These are phyloP conservation scores for Pseudorhombus dupliciocellatus DNA, from an alignment of 2,113 vertebrate species.

Conservation along the genomic window DNA sequence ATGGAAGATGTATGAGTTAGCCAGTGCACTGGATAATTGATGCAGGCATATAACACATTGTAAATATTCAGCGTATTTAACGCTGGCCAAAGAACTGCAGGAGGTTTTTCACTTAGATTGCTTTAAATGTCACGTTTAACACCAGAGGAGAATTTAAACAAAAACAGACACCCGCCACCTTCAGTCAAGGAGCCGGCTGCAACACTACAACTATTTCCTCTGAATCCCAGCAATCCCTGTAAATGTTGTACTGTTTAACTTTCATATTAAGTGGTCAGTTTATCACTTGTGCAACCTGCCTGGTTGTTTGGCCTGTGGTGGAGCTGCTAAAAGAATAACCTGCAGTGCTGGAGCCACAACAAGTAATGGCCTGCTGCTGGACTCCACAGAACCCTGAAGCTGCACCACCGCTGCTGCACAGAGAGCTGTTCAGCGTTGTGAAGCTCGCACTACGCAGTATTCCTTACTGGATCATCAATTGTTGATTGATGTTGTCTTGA, in stretches of 20 bases:
- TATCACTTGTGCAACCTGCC: no score
- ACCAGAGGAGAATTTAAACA: neutral
- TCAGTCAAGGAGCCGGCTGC: constrained; percentile 4
- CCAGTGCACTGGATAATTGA: constrained; percentile 3
- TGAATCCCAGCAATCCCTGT: constrained; percentile 12
- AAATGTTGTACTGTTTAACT: constrained; percentile 11
- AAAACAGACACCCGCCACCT: neutral
- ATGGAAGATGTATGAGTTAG: neutral
- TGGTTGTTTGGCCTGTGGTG: no score
- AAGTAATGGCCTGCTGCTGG: no score
- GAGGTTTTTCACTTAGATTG: neutral
- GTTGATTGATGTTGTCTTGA: neutral
- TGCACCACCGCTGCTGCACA: neutral
- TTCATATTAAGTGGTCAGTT: no score
- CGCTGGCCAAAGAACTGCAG: neutral
- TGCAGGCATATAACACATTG: neutral
- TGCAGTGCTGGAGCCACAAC: no score
- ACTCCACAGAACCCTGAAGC: no score
- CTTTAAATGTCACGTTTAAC: neutral
- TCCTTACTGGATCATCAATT: neutral
- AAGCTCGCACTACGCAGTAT: neutral
- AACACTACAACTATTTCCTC: constrained; percentile 2
- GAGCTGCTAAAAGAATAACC: no score
- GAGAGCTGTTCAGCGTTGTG: neutral
- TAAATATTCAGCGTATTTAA: neutral